These are phyloP conservation scores for Aphyosemion australe DNA, from an alignment of 2,113 vertebrate genomes.

Conservation along the genomic window DNA sequence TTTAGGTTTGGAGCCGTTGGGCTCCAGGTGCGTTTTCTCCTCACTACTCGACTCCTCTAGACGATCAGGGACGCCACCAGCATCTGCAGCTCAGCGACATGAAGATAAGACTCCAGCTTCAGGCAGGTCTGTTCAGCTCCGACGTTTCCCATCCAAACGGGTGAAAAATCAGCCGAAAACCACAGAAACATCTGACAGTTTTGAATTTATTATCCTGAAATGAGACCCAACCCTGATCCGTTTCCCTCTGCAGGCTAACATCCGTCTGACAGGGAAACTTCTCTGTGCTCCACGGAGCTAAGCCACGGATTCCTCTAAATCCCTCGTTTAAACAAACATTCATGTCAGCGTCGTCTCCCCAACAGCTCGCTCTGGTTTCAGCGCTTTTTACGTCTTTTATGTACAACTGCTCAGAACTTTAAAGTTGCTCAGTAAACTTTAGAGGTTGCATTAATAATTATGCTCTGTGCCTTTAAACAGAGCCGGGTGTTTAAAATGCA, in stretches of 20 bases:
- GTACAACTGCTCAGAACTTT: not conserved
- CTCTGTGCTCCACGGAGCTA: constrained; percentile 2
- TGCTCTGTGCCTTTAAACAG: not conserved
- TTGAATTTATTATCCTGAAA: not conserved
- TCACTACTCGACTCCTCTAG: not conserved
- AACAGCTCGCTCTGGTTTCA: not conserved
- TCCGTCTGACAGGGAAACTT: not conserved
- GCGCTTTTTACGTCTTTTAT: not conserved
- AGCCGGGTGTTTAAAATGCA: not conserved
- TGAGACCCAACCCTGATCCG: not conserved
- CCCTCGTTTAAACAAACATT: constrained; percentile 29
- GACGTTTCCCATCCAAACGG: constrained; percentile 1
- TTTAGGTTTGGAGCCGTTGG: not conserved
- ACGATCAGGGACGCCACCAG: constrained; percentile 15
- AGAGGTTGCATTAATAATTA: not conserved
- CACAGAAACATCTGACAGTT: not conserved
- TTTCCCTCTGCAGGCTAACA: not conserved
- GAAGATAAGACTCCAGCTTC: not conserved
- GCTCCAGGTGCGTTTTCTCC: constrained; percentile 30
- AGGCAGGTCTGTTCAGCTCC: not conserved
- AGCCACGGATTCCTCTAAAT: constrained; percentile 7
- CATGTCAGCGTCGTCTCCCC: constrained; percentile 4
- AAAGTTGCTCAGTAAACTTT: not conserved
- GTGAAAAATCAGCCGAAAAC: not conserved
- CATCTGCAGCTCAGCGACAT: not conserved